Conservation (phyloP, 2,888 invertebrate genomes). For the Pecten maximus region DNA sequence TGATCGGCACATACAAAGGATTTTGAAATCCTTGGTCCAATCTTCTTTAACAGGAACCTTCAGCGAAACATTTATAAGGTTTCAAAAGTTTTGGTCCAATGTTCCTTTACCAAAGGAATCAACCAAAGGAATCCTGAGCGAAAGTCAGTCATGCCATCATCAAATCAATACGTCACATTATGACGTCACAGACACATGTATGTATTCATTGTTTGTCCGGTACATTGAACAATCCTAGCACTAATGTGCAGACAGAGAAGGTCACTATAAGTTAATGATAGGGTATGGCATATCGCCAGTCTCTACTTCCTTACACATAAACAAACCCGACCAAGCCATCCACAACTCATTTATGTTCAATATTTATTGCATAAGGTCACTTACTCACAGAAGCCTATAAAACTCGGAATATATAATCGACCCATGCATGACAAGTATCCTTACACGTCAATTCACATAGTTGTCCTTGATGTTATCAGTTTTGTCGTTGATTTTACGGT, state of each 20-base stretch:
- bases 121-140: background rate
- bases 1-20: too few relatives aligned
- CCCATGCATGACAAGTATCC: background rate
- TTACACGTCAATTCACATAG: too few relatives aligned
- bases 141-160: background rate
- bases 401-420: too few relatives aligned
- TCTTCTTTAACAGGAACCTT: too few relatives aligned
- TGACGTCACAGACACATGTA: background rate
- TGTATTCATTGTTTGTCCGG: background rate
- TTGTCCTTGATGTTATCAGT: too few relatives aligned
- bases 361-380: background rate
- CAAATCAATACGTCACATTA: background rate
- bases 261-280: background rate
- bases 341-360: background rate
- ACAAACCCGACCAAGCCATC: background rate
- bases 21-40: too few relatives aligned
- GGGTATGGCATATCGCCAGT: background rate
- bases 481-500: too few relatives aligned
- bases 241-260: background rate
- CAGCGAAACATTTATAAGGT: too few relatives aligned
- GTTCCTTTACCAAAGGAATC: background rate
- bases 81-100: too few relatives aligned
- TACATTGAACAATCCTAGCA: background rate
- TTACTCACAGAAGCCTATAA: background rate
- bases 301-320: background rate